phyloP scores from a whole-genome alignment of 2,113 vertebrate genomes.

The western clawed frog (Xenopus tropicalis) region UCB_Xtro_10.0 CM004450.2:50855001-50855500 shows the following conservation, averaged over 20 bases:
- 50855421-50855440: too few relatives aligned
- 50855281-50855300: not conserved
- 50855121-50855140: slow-evolving; percentile 8
- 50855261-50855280: not conserved
- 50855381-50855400: too few relatives aligned
- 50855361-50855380: too few relatives aligned
- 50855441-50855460: too few relatives aligned
- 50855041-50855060: not conserved
- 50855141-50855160: slow-evolving; percentile 38
- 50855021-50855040: not conserved
- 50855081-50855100: not conserved
- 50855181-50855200: slow-evolving; percentile 10
- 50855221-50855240: not conserved
- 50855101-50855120: not conserved
- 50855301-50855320: too few relatives aligned
- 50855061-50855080: slow-evolving; percentile 7
- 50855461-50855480: too few relatives aligned
- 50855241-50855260: not conserved
- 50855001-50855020: not conserved
- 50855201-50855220: slow-evolving; percentile 10
- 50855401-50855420: too few relatives aligned
- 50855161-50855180: slow-evolving; percentile 17
- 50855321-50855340: too few relatives aligned
- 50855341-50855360: too few relatives aligned
- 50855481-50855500: too few relatives aligned